Evolutionary conservation across 2,113 vertebrate genomes (phyloP), one percentile per base, ranked within the genome.

Genomic region (Anhinga anhinga): DNA sequence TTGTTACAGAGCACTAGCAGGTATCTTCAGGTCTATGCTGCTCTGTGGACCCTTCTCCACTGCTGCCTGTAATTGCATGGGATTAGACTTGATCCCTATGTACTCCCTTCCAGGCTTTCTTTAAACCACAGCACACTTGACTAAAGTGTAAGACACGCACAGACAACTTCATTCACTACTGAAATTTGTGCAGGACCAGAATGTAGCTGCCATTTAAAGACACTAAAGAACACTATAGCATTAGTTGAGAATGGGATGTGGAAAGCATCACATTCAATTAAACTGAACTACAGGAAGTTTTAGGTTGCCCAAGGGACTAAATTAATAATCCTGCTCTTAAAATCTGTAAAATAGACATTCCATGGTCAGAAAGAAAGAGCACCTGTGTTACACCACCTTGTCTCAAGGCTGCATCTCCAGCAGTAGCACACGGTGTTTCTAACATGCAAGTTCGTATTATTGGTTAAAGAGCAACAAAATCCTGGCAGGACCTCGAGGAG

Each of bases 361-460:
- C 49, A 40, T 9, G 10, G 78, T 38, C 50, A 76, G 38, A 67
- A 71, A 5, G 2, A 53, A 78, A 18, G 14, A 62, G 19, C 27
- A 25, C 9, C 61, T 67, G 59, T 32, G 21, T 30, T 50, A 42
- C 70, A 49, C 29, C 25, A 22, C 38, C 29, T 32, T 32, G 25
- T 47, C 61, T 47, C 79, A 38, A 50, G 38, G 56, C 52, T 49
- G 78, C 1, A 0, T 30, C 84, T 82, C 34, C 90, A 79, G 62
- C 62, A 53, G 34, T 0, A 63, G 25, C 9, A 71, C 20, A 11
- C 0, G 0, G 34, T 11, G 5, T 79, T 91, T 36, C 36, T 30
- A 87, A 78, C 11, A 21, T 7, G 13, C 3, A 22, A 44, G 7
- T 63, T 12, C 38, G n/a, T 47, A 72, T 45, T 71, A 78, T 0